Evolutionary conservation across 2,888 invertebrate species (phyloP).

Genomic region (Drosophila rellima): DNA sequence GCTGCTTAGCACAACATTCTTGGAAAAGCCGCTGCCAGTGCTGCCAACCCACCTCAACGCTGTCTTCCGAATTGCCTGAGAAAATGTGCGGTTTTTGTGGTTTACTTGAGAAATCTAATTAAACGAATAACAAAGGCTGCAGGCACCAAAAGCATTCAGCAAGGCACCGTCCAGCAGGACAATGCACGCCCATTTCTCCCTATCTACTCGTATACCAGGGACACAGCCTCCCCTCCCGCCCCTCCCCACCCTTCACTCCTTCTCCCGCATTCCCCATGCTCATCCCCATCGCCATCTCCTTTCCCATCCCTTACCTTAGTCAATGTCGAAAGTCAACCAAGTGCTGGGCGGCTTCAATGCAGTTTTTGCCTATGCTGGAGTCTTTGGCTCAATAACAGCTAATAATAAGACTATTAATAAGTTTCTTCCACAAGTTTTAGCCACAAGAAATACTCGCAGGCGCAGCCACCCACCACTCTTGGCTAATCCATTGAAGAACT

Average conservation of each 20-base stretch:
- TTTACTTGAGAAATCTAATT: conserved; percentile 81
- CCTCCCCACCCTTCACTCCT: neutral
- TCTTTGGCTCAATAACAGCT: conserved; percentile 35
- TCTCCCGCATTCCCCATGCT: too few species aligned
- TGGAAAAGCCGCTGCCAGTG: conserved; percentile 35
- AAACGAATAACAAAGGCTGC: conserved; percentile 72
- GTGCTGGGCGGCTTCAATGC: conserved; percentile 6
- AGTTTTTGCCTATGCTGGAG: neutral
- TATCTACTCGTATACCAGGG: neutral
- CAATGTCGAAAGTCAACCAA: conserved; percentile 39
- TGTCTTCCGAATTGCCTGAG: conserved; percentile 54
- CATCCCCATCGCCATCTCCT: neutral
- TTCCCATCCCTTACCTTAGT: neutral
- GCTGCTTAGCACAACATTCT: conserved; percentile 55
- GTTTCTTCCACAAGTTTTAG: conserved; percentile 17
- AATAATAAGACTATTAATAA: conserved; percentile 48
- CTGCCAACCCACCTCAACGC: conserved; percentile 21
- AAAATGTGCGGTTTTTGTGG: conserved; percentile 81
- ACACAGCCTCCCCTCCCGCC: too few species aligned
- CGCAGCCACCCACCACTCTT: neutral
- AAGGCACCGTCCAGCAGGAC: conserved; percentile 38
- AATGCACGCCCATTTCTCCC: conserved; percentile 30
- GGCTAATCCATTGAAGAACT: conserved; percentile 6
- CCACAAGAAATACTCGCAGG: conserved; percentile 8
- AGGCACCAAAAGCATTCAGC: conserved; percentile 11